Conservation (phyloP, 1,140 invertebrate species). For the Dufourea novaeangliae region DNA sequence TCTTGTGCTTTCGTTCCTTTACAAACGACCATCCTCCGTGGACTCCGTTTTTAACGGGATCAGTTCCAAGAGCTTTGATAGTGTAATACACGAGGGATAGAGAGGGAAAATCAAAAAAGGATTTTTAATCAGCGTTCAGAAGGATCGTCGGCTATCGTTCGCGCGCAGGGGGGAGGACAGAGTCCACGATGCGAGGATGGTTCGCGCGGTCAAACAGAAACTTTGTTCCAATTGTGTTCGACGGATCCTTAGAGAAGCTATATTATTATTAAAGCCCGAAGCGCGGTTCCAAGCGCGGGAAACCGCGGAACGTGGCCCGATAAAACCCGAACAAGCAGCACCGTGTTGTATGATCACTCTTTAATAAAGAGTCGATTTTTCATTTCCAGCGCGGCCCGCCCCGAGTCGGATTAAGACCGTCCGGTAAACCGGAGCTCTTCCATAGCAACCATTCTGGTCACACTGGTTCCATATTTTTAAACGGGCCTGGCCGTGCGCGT, state of each 20-base stretch:
- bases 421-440: slow-evolving; percentile 80
- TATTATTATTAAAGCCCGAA: too few species aligned
- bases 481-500: slow-evolving; percentile 76
- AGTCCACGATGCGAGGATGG: neutral
- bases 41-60: neutral
- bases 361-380: slow-evolving; percentile 16
- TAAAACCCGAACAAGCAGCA: slow-evolving; percentile 11
- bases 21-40: neutral
- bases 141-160: too few species aligned
- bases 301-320: neutral
- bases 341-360: too few species aligned
- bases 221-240: slow-evolving; percentile 13
- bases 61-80: too few species aligned
- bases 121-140: too few species aligned
- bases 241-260: slow-evolving; percentile 2
- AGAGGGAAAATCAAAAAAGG: too few species aligned
- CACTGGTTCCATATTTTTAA: slow-evolving; percentile 82
- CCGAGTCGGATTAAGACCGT: slow-evolving; percentile 75
- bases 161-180: neutral
- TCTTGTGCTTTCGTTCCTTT: too few species aligned
- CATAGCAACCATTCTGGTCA: slow-evolving; percentile 83
- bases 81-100: too few species aligned
- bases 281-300: neutral
- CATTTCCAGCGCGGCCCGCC: slow-evolving; percentile 61
- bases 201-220: neutral